These are phyloP conservation scores for Lontra canadensis DNA, from an alignment of 2,113 vertebrate species.

Conservation along the genomic window DNA sequence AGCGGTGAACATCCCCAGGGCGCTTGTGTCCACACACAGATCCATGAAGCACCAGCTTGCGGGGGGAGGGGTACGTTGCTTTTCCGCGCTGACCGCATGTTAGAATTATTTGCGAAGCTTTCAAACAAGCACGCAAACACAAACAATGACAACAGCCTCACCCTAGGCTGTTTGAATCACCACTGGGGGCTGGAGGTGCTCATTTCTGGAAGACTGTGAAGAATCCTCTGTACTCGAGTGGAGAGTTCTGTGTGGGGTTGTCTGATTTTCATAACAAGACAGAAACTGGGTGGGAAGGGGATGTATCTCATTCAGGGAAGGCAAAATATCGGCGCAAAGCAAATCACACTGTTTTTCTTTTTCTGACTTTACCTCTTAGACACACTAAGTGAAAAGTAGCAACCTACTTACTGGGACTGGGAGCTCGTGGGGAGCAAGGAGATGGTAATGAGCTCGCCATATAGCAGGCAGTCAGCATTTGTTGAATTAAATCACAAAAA, in stretches of 20 bases:
- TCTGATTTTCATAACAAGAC: not conserved
- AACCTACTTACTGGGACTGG: not conserved
- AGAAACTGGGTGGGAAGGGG: not conserved
- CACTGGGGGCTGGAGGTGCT: not conserved
- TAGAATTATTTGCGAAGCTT: not conserved
- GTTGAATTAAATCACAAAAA: not conserved
- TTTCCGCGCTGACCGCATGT: not conserved
- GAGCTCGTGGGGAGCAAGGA: not conserved
- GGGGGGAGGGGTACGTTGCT: not conserved
- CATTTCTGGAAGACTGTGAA: not conserved
- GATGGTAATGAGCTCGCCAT: not conserved
- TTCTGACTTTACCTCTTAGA: not conserved
- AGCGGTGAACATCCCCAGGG: not conserved
- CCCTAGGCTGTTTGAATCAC: not conserved
- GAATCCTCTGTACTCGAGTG: not conserved
- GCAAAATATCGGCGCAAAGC: not conserved
- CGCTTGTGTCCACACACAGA: too few relatives aligned
- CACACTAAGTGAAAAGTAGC: not conserved
- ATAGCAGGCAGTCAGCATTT: not conserved
- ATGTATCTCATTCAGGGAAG: conserved; percentile 13
- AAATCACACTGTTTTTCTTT: not conserved
- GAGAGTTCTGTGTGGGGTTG: not conserved
- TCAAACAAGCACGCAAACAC: not conserved
- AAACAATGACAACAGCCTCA: not conserved
- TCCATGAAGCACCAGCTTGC: not conserved